Conservation (phyloP, 2,797 vertebrate genomes). For the Crocidura indochinensis region DNA sequence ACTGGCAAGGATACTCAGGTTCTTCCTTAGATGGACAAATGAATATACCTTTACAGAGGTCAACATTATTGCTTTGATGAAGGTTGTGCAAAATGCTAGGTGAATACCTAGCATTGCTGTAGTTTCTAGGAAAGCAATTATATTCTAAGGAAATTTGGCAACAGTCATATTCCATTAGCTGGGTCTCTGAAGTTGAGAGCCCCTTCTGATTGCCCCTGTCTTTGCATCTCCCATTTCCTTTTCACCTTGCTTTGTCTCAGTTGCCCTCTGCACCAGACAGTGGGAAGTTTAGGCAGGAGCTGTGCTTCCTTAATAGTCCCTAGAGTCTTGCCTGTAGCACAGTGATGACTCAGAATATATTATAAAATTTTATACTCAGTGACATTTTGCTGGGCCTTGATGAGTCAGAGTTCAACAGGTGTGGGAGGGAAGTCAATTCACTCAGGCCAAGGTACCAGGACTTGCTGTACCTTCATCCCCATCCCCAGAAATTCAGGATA, state of each 20-base stretch:
- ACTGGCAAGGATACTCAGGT: background rate
- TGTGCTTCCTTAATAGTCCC: background rate
- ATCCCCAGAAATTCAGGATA: background rate
- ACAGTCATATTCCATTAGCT: no score
- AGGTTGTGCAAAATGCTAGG: no score
- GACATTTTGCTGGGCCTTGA: constrained; percentile 58
- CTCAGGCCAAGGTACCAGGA: background rate
- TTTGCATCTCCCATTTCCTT: background rate
- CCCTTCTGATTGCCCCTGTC: background rate
- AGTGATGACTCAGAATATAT: constrained; percentile 61
- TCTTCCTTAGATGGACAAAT: background rate
- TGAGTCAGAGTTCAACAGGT: constrained; percentile 71
- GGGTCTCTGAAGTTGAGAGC: background rate
- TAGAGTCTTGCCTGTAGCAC: background rate
- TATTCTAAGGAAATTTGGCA: constrained; percentile 1
- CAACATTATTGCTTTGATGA: background rate
- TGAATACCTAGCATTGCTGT: background rate
- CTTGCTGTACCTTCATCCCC: constrained; percentile 15
- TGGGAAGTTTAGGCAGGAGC: background rate
- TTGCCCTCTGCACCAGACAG: background rate
- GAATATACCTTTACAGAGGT: background rate
- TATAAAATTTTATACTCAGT: constrained; percentile 44
- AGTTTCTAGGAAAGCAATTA: background rate
- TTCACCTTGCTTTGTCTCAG: constrained; percentile 38
- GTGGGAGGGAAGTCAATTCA: background rate